phyloP scores from a whole-genome alignment of 2,113 vertebrate genomes.

The Eira barbara region DNA sequence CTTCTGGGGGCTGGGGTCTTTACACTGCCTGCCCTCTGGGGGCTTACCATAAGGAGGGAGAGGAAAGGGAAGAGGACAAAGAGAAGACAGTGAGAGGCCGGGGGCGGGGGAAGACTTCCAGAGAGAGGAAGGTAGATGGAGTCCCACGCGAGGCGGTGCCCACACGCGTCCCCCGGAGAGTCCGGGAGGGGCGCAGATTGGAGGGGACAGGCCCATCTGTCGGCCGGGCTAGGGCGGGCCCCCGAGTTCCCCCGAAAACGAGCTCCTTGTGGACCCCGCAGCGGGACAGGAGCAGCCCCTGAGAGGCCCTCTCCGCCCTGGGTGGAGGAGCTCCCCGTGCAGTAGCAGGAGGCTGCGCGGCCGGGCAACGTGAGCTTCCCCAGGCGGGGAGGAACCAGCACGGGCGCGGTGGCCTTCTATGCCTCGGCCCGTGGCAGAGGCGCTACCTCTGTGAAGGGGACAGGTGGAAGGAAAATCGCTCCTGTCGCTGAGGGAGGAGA shows the following conservation, averaged over 20 bases:
- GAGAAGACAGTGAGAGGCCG: not conserved
- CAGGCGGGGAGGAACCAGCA: not conserved
- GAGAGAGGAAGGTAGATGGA: not conserved
- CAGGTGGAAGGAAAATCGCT: too few relatives aligned
- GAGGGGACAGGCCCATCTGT: not conserved
- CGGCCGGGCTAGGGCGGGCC: not conserved
- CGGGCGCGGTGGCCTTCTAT: not conserved
- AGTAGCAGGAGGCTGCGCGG: not conserved
- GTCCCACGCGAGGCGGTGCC: accelerated
- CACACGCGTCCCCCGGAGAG: not conserved
- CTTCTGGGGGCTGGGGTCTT: not conserved
- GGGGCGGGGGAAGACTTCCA: not conserved
- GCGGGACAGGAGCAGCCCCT: conserved; percentile 28
- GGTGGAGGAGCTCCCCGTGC: not conserved
- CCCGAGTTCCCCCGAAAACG: not conserved
- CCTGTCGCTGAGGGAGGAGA: too few relatives aligned
- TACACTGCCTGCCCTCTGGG: not conserved
- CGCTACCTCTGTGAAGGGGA: not conserved
- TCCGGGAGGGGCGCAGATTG: not conserved
- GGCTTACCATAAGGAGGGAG: not conserved
- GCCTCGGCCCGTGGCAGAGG: accelerated
- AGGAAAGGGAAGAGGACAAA: not conserved
- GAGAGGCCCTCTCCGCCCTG: not conserved
- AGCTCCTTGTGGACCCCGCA: conserved; percentile 25
- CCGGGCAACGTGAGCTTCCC: not conserved